These are phyloP conservation scores for Phrynosoma platyrhinos DNA, from an alignment of 2,113 vertebrate species.

Conservation along the genomic window DNA sequence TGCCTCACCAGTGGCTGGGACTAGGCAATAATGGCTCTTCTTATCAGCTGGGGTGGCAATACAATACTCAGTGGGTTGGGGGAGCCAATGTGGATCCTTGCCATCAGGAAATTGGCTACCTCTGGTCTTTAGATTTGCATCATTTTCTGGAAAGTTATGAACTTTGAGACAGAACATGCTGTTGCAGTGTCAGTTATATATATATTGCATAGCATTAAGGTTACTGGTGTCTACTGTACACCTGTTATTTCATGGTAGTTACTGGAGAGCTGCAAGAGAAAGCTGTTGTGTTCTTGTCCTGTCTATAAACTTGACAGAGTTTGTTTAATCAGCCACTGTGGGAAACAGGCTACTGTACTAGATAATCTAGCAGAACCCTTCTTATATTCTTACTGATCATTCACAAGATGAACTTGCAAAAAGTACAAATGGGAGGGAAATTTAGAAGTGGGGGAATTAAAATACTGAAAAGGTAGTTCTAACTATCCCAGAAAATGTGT, in stretches of 20 bases:
- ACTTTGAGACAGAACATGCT: background rate
- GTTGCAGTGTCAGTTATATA: background rate
- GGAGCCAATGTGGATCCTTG: too few relatives aligned
- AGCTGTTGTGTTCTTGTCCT: background rate
- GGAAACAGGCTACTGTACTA: background rate
- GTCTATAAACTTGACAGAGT: background rate
- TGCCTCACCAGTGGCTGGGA: too few relatives aligned
- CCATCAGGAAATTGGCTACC: background rate
- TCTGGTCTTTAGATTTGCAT: background rate
- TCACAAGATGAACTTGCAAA: background rate
- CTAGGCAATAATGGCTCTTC: too few relatives aligned
- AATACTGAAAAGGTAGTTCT: background rate
- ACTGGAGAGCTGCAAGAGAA: background rate
- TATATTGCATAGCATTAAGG: background rate
- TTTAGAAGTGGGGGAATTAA: background rate
- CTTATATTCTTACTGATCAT: background rate
- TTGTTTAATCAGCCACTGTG: background rate
- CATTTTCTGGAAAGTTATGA: background rate
- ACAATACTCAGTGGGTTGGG: too few relatives aligned
- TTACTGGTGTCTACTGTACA: background rate
- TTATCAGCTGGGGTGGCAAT: too few relatives aligned
- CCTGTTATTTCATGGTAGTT: background rate
- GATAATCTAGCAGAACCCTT: background rate
- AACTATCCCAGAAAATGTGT: background rate
- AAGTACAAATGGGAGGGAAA: background rate